phyloP scores from a whole-genome alignment of 2,797 vertebrate genomes.

The Trachops cirrhosus region DNA sequence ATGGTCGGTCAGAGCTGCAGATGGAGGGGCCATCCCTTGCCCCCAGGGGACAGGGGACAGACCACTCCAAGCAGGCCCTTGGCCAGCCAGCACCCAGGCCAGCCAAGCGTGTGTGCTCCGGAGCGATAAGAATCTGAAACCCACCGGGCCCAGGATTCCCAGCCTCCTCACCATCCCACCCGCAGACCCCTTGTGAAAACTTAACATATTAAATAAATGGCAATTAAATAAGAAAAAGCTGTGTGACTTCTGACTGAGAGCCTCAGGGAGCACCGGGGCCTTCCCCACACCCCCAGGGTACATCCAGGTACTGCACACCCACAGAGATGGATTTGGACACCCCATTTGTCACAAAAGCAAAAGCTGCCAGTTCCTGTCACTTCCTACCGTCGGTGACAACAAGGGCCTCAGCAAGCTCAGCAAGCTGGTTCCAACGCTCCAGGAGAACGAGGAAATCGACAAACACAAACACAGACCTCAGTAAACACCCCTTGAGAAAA shows the following conservation, averaged over 20 bases:
- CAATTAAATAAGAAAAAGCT: not conserved
- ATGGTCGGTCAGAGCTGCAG: not conserved
- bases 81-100: not conserved
- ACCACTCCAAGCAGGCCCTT: not conserved
- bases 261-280: not conserved
- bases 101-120: not conserved
- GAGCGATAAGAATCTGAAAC: not conserved
- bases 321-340: not conserved
- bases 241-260: not conserved
- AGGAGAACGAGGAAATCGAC: not conserved
- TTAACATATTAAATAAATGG: not conserved
- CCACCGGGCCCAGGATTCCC: not conserved
- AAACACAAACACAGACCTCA: not conserved
- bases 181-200: not conserved
- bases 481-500: not conserved
- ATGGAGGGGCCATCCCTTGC: no score
- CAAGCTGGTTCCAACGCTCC: not conserved
- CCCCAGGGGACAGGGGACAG: not conserved
- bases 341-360: not conserved
- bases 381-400: not conserved
- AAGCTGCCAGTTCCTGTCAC: not conserved
- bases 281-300: not conserved
- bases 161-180: not conserved
- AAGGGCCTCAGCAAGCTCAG: not conserved
- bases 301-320: not conserved